Percentiles rank a stretch among this genome's conserved stretches.
These are phyloP conservation scores for Acropternis orthonyx DNA, from an alignment of 2,797 vertebrate genomes.

Conservation along the genomic window DNA sequence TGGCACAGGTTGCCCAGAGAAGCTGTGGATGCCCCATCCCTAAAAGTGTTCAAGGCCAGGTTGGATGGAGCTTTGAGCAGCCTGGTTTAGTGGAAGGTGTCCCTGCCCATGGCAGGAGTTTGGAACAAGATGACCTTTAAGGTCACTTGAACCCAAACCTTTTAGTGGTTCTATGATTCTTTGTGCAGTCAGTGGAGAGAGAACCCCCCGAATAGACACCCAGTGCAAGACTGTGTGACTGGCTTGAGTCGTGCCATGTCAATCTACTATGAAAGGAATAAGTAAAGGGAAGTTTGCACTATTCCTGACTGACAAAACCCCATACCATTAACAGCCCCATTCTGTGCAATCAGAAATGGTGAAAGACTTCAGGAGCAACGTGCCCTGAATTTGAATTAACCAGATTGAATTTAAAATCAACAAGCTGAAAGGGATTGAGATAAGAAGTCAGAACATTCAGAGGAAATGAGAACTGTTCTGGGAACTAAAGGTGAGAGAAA, in stretches of 20 bases:
- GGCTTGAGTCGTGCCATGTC: not conserved
- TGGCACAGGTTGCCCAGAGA: not conserved
- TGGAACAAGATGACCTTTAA: not conserved
- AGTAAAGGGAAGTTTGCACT: not conserved
- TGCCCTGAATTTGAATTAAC: conserved; percentile 53
- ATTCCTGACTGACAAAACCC: not conserved
- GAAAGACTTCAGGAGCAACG: not conserved
- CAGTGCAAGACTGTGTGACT: not conserved
- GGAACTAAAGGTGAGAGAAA: conserved; percentile 62
- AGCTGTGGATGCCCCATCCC: not conserved
- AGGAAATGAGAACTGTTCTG: conserved; percentile 54
- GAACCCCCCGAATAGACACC: not conserved
- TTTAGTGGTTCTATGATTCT: not conserved
- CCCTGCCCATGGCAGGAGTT: not conserved
- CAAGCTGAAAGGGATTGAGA: conserved; percentile 41
- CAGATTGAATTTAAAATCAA: conserved; percentile 58
- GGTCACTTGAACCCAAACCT: not conserved
- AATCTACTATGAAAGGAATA: not conserved
- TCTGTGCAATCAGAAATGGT: not conserved
- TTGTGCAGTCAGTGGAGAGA: not conserved
- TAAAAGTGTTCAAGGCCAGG: not conserved
- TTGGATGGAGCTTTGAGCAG: not conserved
- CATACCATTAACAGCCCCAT: not conserved
- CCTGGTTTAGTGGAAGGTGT: not conserved
- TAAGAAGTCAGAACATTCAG: conserved; percentile 55